Percentiles rank a stretch among this genome's conserved stretches.
These are phyloP conservation scores for Aegypius monachus DNA, from an alignment of 2,113 vertebrate genomes.

Conservation along the genomic window DNA sequence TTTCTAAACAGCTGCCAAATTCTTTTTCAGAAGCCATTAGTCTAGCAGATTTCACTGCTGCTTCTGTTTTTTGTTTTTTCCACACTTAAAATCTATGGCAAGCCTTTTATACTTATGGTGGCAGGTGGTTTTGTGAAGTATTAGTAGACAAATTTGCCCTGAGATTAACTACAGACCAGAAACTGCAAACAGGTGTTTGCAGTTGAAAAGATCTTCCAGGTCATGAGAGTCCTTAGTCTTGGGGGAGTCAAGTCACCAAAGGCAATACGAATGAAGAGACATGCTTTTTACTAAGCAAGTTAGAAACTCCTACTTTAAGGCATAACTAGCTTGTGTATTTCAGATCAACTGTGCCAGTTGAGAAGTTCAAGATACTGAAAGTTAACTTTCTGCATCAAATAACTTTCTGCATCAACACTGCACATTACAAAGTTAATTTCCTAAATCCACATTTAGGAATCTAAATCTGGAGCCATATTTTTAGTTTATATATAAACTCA, in stretches of 20 bases:
- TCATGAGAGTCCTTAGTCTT: not conserved
- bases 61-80: not conserved
- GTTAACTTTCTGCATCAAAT: not conserved
- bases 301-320: not conserved
- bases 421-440: not conserved
- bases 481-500: not conserved
- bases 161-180: not conserved
- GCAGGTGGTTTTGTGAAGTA: not conserved
- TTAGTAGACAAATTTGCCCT: not conserved
- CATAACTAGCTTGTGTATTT: not conserved
- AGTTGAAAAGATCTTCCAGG: not conserved
- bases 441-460: not conserved
- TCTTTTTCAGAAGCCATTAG: not conserved
- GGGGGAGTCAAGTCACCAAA: not conserved
- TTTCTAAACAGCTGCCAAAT: constrained; percentile 1
- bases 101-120: not conserved
- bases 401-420: not conserved
- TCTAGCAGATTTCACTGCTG: not conserved
- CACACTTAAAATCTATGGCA: not conserved
- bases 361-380: not conserved
- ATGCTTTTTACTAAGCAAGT: not conserved
- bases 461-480: not conserved
- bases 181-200: not conserved
- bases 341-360: not conserved
- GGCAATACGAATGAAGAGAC: not conserved